Conservation (phyloP, 2,888 invertebrate species). For the Cheilosia impressa region DNA sequence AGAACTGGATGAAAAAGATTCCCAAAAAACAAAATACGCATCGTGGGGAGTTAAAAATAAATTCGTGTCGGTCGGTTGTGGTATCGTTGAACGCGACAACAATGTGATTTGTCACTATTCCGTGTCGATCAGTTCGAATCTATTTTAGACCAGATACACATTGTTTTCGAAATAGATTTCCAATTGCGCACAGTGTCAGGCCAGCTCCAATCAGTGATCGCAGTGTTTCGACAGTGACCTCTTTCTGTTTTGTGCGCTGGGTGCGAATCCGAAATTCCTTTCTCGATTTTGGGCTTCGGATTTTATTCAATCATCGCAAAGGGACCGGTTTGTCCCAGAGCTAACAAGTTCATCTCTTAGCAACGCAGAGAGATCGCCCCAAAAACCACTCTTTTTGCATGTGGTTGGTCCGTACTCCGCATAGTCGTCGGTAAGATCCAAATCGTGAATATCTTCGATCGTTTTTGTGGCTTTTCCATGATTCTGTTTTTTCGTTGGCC, state of each 20-base stretch:
- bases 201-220: constrained; percentile 25
- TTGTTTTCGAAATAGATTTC: constrained; percentile 41
- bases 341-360: constrained; percentile 57
- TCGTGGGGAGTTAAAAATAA: constrained; percentile 57
- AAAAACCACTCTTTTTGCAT: constrained; percentile 48
- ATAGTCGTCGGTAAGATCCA: constrained; percentile 47
- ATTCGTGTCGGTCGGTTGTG: constrained; percentile 29
- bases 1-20: constrained; percentile 40
- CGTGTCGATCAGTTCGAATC: constrained; percentile 58
- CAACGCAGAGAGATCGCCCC: constrained; percentile 33
- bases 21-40: constrained; percentile 25
- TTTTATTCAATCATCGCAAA: constrained; percentile 31
- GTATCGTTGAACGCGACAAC: constrained; percentile 28
- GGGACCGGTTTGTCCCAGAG: constrained; percentile 68
- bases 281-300: constrained; percentile 32
- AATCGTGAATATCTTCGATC: constrained; percentile 48
- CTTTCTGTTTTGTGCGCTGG: constrained; percentile 29
- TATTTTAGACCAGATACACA: constrained; percentile 52
- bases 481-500: background rate
- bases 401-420: constrained; percentile 30
- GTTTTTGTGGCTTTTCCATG: constrained; percentile 15
- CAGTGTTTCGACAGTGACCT: constrained; percentile 33
- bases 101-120: constrained; percentile 58
- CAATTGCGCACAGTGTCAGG: constrained; percentile 2
- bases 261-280: constrained; percentile 47